Evolutionary conservation across 2,113 vertebrate genomes (phyloP), one percentile per base, ranked within the genome.

Genomic region (Machaerirhynchus nigripectus): DNA sequence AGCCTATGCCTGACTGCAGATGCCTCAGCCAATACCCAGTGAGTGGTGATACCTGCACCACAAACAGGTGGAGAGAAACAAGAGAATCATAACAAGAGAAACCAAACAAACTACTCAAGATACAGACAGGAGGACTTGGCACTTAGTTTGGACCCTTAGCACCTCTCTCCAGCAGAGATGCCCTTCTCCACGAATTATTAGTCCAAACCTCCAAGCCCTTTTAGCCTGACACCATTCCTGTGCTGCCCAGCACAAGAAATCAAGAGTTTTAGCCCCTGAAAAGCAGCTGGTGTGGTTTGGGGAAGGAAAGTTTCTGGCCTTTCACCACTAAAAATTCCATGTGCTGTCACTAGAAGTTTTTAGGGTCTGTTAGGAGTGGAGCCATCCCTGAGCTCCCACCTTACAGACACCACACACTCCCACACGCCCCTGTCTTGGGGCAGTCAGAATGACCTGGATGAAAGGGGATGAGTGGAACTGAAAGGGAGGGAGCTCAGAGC

Each of bases 21-120:
- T 49, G 68, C 50, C 70, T 83, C 68, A 49, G 39, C 40, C 31
- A 53, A 50, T 47, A 47, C 12, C 15, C 39, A 80, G 4, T 10
- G 67, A 24, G 17, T 61, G 15, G 52, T 44, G 85, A 60, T 13
- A 83, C n/a, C 74, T 47, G 87, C 60, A 75, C 67, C 80, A 71
- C 52, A 44, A 81, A 52, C 15, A 63, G 73, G 39, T 35, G 47
- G 7, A 39, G 33, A 67, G 49, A 86, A 94, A 85, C 18, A 44
- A 26, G 37, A 82, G 27, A 91, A 84, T 14, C 11, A 14, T 1
- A 27, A 22, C 7, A 17, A 46, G 18, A 53, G 28, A 55, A 73
- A 64, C 11, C 3, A 0, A 53, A 59, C 3, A 0, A 53, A 59
- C 27, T 10, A 21, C 10, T 30, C 23, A 47, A 52, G 15, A 40